A percentile compares a stretch with the other conserved stretches of the same genome.
phyloP scores from a whole-genome alignment of 2,113 vertebrate genomes.

The Sturnira hondurensis region DNA sequence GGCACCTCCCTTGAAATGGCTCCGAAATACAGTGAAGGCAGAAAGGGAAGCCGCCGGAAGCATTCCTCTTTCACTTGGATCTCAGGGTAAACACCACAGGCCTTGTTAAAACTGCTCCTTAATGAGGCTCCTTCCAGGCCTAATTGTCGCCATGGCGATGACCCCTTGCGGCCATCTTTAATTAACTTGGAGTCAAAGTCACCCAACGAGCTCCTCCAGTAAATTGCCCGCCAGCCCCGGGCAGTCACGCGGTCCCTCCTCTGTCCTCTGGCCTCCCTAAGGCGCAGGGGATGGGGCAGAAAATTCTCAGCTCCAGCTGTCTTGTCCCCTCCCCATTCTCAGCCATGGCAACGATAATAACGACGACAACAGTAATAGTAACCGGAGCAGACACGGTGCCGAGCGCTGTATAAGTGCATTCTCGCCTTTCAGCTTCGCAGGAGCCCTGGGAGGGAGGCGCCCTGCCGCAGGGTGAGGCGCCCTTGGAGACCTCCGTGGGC shows the following conservation, averaged over 20 bases:
- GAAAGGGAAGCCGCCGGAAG: not conserved
- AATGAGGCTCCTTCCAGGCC: constrained; percentile 80
- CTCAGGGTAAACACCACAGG: constrained; percentile 72
- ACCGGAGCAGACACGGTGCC: not conserved
- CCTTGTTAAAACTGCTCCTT: constrained; percentile 82
- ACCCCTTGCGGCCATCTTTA: constrained; percentile 86
- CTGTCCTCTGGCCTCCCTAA: constrained; percentile 30
- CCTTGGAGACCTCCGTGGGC: not conserved
- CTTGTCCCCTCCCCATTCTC: not conserved
- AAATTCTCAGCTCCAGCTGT: not conserved
- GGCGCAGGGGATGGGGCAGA: not conserved
- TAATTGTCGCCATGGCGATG: constrained; percentile 90
- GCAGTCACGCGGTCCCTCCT: constrained; percentile 78
- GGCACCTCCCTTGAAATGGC: not conserved
- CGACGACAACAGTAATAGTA: not conserved
- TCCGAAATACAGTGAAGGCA: not conserved
- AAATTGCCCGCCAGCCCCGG: constrained; percentile 80
- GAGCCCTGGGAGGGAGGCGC: not conserved
- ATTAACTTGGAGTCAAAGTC: constrained; percentile 84
- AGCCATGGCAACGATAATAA: not conserved
- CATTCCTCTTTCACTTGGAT: not conserved
- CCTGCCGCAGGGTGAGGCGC: not conserved
- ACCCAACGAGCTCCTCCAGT: constrained; percentile 81
- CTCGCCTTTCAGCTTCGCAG: not conserved
- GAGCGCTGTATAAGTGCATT: not conserved